Evolutionary conservation across 2,797 vertebrate species (phyloP), one percentile per base, ranked within the genome.

Genomic region (Lepilemur ruficaudatus): DNA sequence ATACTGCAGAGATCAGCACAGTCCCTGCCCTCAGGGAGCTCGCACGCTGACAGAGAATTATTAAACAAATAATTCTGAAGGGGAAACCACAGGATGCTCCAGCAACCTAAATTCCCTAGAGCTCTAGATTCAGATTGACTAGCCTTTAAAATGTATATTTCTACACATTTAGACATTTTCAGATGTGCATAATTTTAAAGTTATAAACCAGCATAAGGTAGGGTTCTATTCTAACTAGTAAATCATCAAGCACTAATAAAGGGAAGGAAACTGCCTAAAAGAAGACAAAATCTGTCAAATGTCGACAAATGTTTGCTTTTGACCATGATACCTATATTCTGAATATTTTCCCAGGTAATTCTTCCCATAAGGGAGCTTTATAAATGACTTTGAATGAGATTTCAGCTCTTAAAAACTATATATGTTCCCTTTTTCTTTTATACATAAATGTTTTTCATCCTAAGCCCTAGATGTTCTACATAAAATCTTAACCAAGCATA

Each of bases 391-490:
- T 67, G 55, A 55, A 52, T 32, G 23, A 87, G 20, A 88, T 50
- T 78, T 86, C 73, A 89, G 70, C 20, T 89, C 79, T 81, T 78
- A 55, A 8, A 86, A 28, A 61, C 13, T 48, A 70, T 22, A 76
- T 93, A 72, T 50, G 38, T 73, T 83, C 63, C 23, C 13, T 46
- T 95, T 95, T 94, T 75, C 78, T 93, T 80, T 76, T 81, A 46
- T 25, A 38, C 13, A 82, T 46, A 73, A 78, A 38, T 72, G 23
- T 46, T 69, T 91, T 67, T 95, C 35, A 76, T 80, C 32, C 80
- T 67, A 92, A 91, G 76, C 38, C 23, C 48, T 70, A 67, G 35
- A 17, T 83, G 7, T 65, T 41, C 18, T 38, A 70, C 23, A 92
- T 70, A 93, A 94, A 93, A 89, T 52, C 50, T 89, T 93, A 94